Evolutionary conservation across 2,888 invertebrate genomes (phyloP).

Genomic region (Aspidiotus destructor): DNA sequence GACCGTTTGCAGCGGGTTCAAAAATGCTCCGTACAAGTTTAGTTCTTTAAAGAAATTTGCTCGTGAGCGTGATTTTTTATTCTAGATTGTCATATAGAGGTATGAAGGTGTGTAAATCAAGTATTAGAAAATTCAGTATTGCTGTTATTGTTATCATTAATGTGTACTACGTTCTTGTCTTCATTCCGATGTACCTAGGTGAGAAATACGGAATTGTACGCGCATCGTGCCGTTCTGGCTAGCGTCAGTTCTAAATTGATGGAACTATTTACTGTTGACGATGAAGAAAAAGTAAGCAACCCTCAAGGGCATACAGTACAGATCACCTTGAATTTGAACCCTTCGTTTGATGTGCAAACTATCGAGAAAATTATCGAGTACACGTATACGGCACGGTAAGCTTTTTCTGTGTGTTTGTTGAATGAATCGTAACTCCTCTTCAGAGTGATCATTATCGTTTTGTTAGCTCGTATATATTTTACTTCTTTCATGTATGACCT

Average conservation of each 20-base stretch:
- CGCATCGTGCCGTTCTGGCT: slow-evolving; percentile 69
- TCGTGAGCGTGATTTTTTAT: background rate
- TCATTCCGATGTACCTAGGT: slow-evolving; percentile 44
- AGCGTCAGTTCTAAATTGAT: slow-evolving; percentile 68
- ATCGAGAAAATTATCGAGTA: slow-evolving; percentile 68
- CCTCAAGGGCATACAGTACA: slow-evolving; percentile 46
- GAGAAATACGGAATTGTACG: slow-evolving; percentile 59
- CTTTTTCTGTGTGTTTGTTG: slow-evolving; percentile 20
- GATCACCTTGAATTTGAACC: slow-evolving; percentile 51
- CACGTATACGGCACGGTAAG: slow-evolving; percentile 65
- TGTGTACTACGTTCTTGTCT: background rate
- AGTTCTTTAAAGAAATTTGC: background rate
- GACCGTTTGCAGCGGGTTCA: too few species aligned
- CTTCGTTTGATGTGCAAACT: slow-evolving; percentile 54
- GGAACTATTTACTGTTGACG: slow-evolving; percentile 56
- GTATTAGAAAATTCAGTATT: too few species aligned
- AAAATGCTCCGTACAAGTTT: background rate
- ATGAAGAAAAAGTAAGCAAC: slow-evolving; percentile 45
- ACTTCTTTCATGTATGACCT: too few species aligned
- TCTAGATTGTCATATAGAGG: background rate
- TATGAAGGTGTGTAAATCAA: background rate
- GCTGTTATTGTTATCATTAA: too few species aligned
- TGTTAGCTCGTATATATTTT: too few species aligned
- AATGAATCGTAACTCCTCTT: too few species aligned
- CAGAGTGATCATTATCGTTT: too few species aligned